A percentile compares a stretch with the other conserved stretches of the same genome.
Evolutionary conservation across 2,888 invertebrate genomes (phyloP).

Genomic region (Eilema caniola): DNA sequence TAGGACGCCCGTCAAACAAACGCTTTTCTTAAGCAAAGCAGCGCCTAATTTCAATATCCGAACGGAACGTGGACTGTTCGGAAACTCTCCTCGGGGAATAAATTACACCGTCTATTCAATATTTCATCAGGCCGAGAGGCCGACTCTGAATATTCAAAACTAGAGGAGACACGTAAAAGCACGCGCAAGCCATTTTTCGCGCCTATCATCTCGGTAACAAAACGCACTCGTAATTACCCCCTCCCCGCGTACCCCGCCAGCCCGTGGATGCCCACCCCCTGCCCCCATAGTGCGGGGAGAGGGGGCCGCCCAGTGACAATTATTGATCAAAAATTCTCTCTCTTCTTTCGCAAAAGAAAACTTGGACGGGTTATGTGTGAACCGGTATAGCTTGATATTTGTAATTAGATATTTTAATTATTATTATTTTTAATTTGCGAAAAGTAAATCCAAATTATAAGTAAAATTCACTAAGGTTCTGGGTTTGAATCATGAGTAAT

Average conservation of each 20-base stretch:
- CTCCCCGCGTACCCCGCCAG: slow-evolving; percentile 59
- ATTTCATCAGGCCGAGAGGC: slow-evolving; percentile 85
- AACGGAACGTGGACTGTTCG: slow-evolving; percentile 81
- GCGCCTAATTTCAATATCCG: slow-evolving; percentile 87
- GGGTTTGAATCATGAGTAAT: no score
- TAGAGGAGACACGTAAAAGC: slow-evolving; percentile 86
- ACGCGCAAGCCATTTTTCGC: slow-evolving; percentile 87
- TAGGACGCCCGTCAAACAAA: slow-evolving; percentile 78
- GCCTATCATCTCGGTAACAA: slow-evolving; percentile 87
- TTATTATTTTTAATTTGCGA: slow-evolving; percentile 25
- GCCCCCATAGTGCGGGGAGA: slow-evolving; percentile 57
- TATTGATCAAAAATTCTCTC: slow-evolving; percentile 91
- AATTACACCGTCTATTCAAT: slow-evolving; percentile 86
- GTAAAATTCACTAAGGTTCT: not conserved
- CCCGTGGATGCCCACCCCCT: slow-evolving; percentile 57
- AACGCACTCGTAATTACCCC: slow-evolving; percentile 87
- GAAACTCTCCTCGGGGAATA: slow-evolving; percentile 84
- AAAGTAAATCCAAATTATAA: not conserved
- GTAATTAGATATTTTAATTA: slow-evolving; percentile 78
- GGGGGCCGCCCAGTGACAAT: slow-evolving; percentile 89
- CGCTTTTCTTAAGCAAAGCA: slow-evolving; percentile 83
- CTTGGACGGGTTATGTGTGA: slow-evolving; percentile 87
- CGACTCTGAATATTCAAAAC: slow-evolving; percentile 86
- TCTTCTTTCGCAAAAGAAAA: slow-evolving; percentile 88
- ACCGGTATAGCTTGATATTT: slow-evolving; percentile 80